Conservation (phyloP, 2,113 vertebrate genomes). For the Tichodroma muraria region DNA sequence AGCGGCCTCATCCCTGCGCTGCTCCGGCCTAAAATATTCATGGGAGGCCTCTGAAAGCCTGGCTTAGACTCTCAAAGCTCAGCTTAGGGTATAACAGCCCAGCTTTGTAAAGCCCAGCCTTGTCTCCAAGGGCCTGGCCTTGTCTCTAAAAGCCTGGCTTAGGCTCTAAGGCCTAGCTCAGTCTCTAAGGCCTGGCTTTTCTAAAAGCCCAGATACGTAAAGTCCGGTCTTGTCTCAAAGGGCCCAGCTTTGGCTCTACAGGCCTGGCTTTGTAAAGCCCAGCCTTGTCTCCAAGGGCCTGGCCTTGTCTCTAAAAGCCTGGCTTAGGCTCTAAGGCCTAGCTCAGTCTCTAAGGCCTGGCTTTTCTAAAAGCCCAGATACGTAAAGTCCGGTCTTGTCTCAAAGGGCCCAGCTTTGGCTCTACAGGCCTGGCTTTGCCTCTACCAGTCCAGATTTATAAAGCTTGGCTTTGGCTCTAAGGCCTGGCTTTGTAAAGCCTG, state of each 20-base stretch:
- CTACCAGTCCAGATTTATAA: not conserved
- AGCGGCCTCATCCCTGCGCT: not conserved
- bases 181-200: too few species aligned
- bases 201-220: too few species aligned
- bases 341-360: not conserved
- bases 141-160: too few species aligned
- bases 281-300: too few species aligned
- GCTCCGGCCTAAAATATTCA: not conserved
- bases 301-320: too few species aligned
- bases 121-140: not conserved
- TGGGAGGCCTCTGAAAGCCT: not conserved
- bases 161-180: too few species aligned
- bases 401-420: too few species aligned
- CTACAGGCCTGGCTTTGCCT: not conserved
- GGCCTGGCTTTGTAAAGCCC: too few species aligned
- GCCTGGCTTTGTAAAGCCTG: not conserved
- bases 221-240: rapidly evolving
- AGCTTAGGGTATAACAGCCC: too few species aligned
- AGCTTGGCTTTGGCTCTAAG: too few species aligned
- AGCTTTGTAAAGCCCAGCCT: not conserved
- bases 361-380: too few species aligned
- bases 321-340: not conserved
- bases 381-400: not conserved
- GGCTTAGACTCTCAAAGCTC: too few species aligned
- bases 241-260: not conserved